These are phyloP conservation scores for Electrona antarctica DNA, from an alignment of 2,113 vertebrate species.

Conservation along the genomic window DNA sequence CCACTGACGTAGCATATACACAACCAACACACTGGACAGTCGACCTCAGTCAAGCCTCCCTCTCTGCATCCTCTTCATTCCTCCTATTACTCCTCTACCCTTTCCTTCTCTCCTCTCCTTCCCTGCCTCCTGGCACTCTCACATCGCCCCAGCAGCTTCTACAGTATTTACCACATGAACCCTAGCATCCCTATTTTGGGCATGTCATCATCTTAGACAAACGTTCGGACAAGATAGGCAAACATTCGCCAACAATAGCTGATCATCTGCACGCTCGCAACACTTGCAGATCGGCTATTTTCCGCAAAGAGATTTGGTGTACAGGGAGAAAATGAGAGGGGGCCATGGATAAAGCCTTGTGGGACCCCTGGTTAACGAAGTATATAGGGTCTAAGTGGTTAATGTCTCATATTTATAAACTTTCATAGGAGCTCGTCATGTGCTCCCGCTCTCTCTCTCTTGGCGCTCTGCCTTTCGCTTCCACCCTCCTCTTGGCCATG, in stretches of 20 bases:
- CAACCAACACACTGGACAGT: conserved; percentile 77
- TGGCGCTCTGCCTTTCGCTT: conserved; percentile 21
- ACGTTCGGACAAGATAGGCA: no score
- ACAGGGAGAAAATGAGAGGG: no score
- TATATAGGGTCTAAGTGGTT: not conserved
- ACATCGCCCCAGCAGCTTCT: conserved; percentile 30
- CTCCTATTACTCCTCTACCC: conserved; percentile 11
- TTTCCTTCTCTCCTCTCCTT: conserved; percentile 39
- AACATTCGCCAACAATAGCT: no score
- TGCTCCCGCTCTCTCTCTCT: conserved; percentile 41
- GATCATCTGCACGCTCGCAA: no score
- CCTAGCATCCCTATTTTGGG: no score
- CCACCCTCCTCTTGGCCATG: conserved; percentile 40
- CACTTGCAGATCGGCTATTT: no score
- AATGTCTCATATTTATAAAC: conserved; percentile 69
- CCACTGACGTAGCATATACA: conserved; percentile 73
- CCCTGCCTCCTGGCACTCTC: conserved; percentile 31
- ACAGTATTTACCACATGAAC: not conserved
- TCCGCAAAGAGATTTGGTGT: no score
- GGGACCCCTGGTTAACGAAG: no score
- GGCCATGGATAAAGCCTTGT: no score
- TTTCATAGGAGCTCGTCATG: conserved; percentile 70
- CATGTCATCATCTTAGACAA: no score
- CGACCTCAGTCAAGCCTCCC: conserved; percentile 68
- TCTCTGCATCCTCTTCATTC: conserved; percentile 22